Base-by-base conservation (phyloP, 1,140 invertebrate species). In the Euborellia annulipes region DNA sequence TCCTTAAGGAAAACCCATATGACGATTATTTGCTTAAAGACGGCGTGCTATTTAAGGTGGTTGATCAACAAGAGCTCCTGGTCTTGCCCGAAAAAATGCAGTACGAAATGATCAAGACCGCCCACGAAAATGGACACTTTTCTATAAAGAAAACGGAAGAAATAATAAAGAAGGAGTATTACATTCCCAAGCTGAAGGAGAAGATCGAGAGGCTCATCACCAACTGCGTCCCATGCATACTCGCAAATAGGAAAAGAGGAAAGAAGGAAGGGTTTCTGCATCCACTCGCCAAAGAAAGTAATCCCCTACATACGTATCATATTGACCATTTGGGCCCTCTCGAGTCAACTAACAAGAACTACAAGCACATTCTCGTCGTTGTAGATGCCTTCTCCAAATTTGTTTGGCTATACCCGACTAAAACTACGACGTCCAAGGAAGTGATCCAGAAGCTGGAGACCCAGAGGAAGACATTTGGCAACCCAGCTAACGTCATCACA, bases 311-410 rank as follows among this genome's bases (percentile, higher is more conserved):
- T 14, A 59, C 58, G 0, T 14, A 55, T 4, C 58, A 60, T 23
- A 47, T 51, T 0, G 58, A 59, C 40, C 56, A 60, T 40, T 36
- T 60, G 3, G 56, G 58, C 2, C 59, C 58, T 6, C 54, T 61
- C 34, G 13, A 43, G 2, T 53, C 54, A 32, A 54, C 53, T 0
- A 45, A 43, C 2, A 52, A 49, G 23, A 47, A 50, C 1, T 53
- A 58, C 32, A 27, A 34, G 0, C 54, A 56, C 41, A 23, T 62
- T 3, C 34, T 58, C 2, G 55, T 55, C 0, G 47, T 57, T 1
- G 52, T 59, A 3, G 60, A 62, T 36, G 36, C 52, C 1, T 60
- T 60, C 16, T 55, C 54, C 0, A 60, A 60, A 41, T 60, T 57
- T 45, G 47, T 52, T 6, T 55, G 52, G 27, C 49, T 54, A 1